phyloP scores from a whole-genome alignment of 1,140 invertebrate species.

The Drosophila lowei region DNA sequence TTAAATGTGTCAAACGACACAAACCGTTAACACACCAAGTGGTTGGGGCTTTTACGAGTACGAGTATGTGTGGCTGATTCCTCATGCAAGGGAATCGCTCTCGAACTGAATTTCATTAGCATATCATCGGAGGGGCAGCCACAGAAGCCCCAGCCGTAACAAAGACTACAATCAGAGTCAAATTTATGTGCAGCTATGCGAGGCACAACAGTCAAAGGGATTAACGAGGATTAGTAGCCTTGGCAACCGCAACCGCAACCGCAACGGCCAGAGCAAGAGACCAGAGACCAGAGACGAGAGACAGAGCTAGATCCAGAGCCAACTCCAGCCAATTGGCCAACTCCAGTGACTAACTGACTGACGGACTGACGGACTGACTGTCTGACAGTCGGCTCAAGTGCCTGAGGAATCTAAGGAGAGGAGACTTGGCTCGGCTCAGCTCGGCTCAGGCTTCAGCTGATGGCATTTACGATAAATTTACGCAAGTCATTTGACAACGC shows the following conservation, averaged over 20 bases:
- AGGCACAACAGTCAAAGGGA: conserved; percentile 49
- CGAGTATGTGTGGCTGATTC: not conserved
- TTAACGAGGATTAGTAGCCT: conserved; percentile 73
- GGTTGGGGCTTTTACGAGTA: too few relatives aligned
- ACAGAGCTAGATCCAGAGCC: not conserved
- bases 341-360: conserved; percentile 14
- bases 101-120: conserved; percentile 71
- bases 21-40: conserved; percentile 30
- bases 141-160: conserved; percentile 18
- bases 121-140: conserved; percentile 49
- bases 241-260: not conserved
- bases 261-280: too few relatives aligned
- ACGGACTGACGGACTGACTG: conserved; percentile 13
- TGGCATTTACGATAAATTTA: conserved; percentile 83
- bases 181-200: conserved; percentile 61
- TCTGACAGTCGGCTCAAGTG: conserved; percentile 23
- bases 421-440: conserved; percentile 9
- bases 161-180: conserved; percentile 44
- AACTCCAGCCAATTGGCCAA: conserved; percentile 48
- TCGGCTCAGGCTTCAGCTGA: conserved; percentile 53
- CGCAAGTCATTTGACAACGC: conserved; percentile 82
- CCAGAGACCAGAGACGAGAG: not conserved
- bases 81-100: conserved; percentile 3
- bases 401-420: conserved; percentile 32
- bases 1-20: conserved; percentile 68